phyloP scores from a whole-genome alignment of 2,888 invertebrate genomes.

The Folsomia manolachei region DNA sequence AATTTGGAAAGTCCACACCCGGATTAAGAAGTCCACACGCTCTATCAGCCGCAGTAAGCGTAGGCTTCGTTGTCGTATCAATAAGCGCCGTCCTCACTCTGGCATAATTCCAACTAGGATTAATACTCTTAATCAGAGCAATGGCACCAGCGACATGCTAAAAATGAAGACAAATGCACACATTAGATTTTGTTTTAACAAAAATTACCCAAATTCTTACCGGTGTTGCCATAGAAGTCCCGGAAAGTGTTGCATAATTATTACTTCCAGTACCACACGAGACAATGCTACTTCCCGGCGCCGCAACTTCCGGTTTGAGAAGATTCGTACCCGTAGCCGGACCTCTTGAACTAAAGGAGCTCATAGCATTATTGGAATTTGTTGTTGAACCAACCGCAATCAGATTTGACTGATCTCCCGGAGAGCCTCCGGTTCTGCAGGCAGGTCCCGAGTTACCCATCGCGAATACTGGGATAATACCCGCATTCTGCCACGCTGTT shows the following conservation, averaged over 20 bases:
- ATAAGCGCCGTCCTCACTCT: background rate
- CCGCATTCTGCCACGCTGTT: background rate
- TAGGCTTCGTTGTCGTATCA: background rate
- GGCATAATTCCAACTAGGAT: background rate
- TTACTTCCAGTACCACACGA: background rate
- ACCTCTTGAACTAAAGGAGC: constrained; percentile 19
- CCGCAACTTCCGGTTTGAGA: background rate
- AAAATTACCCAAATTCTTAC: too few species aligned
- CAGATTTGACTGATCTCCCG: constrained; percentile 12
- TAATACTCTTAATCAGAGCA: background rate
- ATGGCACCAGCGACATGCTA: background rate
- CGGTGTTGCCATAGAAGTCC: background rate
- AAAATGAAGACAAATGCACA: background rate
- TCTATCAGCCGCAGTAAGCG: background rate
- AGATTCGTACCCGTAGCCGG: background rate
- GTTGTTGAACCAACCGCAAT: constrained; percentile 21
- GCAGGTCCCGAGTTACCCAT: constrained; percentile 14
- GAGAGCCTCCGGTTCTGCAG: constrained; percentile 15
- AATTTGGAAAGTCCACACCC: background rate
- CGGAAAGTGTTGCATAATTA: background rate
- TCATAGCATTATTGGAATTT: background rate
- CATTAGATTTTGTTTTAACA: too few species aligned
- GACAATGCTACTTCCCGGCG: background rate
- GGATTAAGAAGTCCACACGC: background rate
- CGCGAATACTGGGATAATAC: constrained; percentile 16